These are phyloP conservation scores for Cottoperca gobio DNA, from an alignment of 2,797 vertebrate species.

Conservation along the genomic window DNA sequence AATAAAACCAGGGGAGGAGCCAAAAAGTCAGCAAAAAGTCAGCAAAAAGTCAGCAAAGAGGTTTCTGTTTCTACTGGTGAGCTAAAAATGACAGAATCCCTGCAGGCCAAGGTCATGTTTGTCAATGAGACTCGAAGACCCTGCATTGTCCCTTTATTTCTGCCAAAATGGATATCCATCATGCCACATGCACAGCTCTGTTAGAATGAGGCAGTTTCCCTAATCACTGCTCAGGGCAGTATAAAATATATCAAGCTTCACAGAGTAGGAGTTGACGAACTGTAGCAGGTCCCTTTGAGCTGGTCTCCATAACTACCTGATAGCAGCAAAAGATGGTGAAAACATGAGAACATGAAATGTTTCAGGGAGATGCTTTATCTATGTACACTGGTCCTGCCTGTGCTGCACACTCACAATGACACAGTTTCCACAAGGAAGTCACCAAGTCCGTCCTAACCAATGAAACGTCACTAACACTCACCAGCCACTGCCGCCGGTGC, in stretches of 20 bases:
- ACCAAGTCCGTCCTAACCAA: slow-evolving; percentile 30
- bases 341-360: slow-evolving; percentile 16
- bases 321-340: slow-evolving; percentile 1
- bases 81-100: slow-evolving; percentile 41
- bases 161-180: slow-evolving; percentile 59
- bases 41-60: slow-evolving; percentile 9
- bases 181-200: slow-evolving; percentile 33
- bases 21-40: slow-evolving; percentile 1
- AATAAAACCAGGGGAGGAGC: background rate
- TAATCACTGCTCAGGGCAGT: slow-evolving; percentile 51
- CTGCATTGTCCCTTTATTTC: slow-evolving; percentile 27
- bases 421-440: slow-evolving; percentile 24
- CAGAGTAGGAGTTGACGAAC: slow-evolving; percentile 27
- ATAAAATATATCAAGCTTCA: slow-evolving; percentile 36
- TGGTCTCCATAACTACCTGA: slow-evolving; percentile 14
- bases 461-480: slow-evolving; percentile 25
- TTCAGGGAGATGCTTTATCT: slow-evolving; percentile 20
- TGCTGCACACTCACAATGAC: background rate
- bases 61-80: slow-evolving; percentile 13
- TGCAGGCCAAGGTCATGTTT: slow-evolving; percentile 46
- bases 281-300: slow-evolving; percentile 36
- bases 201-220: slow-evolving; percentile 28
- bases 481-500: slow-evolving; percentile 27
- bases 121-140: slow-evolving; percentile 32
- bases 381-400: slow-evolving; percentile 8